These are phyloP conservation scores for Muscicapa comitata DNA, from an alignment of 2,797 vertebrate species.

Conservation along the genomic window DNA sequence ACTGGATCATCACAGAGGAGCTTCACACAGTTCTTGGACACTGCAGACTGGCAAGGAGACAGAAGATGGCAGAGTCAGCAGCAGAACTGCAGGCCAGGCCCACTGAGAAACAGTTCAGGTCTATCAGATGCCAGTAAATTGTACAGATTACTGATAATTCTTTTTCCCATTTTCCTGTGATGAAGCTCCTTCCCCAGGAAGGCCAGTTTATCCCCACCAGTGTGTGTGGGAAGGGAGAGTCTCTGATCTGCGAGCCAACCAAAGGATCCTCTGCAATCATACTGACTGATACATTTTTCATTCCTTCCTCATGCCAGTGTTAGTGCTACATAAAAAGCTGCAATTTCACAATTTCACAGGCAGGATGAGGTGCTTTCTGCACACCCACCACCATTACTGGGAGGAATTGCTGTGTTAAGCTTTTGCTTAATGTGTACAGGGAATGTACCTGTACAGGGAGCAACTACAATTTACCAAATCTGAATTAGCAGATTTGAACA, in stretches of 20 bases:
- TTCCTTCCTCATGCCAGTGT: neutral
- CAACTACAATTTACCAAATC: neutral
- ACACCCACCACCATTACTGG: fast-evolving
- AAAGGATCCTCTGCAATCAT: neutral
- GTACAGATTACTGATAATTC: neutral
- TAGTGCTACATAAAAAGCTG: neutral
- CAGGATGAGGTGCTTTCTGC: neutral
- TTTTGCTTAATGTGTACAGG: neutral
- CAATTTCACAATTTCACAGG: neutral
- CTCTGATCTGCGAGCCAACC: neutral
- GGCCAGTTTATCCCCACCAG: neutral
- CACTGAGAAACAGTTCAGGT: neutral
- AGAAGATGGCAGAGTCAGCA: neutral
- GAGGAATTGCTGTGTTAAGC: neutral
- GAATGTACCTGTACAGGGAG: neutral
- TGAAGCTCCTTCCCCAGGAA: neutral
- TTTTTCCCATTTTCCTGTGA: neutral
- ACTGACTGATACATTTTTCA: neutral
- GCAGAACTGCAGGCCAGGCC: neutral
- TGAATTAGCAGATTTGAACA: neutral
- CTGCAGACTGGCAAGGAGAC: slow-evolving; percentile 77
- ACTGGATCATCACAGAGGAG: slow-evolving; percentile 95
- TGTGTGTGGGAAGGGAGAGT: too few species aligned
- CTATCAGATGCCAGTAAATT: neutral
- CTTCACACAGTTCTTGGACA: slow-evolving; percentile 97